phyloP scores from a whole-genome alignment of 2,797 vertebrate genomes.

The Dicrostonyx torquatus region DNA sequence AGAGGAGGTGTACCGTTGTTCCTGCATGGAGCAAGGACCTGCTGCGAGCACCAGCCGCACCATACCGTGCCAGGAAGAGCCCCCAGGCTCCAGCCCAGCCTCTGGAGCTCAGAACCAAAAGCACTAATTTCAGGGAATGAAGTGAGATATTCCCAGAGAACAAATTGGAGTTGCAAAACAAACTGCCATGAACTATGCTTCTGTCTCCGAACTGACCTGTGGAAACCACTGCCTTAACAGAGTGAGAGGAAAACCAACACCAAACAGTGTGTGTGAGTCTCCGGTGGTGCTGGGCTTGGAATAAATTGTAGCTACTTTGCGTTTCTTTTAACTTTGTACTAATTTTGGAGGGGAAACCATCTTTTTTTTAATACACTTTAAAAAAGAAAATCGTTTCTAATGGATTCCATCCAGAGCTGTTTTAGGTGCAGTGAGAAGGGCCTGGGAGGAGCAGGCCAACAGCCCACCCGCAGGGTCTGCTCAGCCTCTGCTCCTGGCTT shows the following conservation, averaged over 20 bases:
- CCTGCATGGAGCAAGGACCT: slow-evolving; percentile 69
- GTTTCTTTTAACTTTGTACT: slow-evolving; percentile 89
- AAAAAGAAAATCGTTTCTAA: slow-evolving; percentile 72
- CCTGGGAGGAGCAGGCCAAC: slow-evolving; percentile 28
- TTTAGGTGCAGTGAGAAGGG: slow-evolving; percentile 52
- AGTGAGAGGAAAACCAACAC: slow-evolving; percentile 89
- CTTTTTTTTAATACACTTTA: slow-evolving; percentile 86
- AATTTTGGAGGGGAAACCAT: slow-evolving; percentile 83
- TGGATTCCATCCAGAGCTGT: slow-evolving; percentile 73
- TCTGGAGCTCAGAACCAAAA: slow-evolving; percentile 84
- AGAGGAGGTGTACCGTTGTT: slow-evolving; percentile 72
- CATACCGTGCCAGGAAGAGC: slow-evolving; percentile 84
- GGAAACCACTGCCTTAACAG: slow-evolving; percentile 92
- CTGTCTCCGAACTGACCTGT: slow-evolving; percentile 88
- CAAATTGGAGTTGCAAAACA: slow-evolving; percentile 81
- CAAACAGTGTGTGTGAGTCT: slow-evolving; percentile 88
- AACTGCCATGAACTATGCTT: slow-evolving; percentile 87
- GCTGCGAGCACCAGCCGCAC: slow-evolving; percentile 80
- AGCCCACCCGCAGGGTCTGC: slow-evolving; percentile 31
- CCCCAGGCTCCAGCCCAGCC: slow-evolving; percentile 71
- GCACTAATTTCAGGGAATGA: slow-evolving; percentile 82
- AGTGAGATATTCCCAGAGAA: slow-evolving; percentile 73
- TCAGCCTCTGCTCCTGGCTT: neutral
- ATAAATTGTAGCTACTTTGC: slow-evolving; percentile 86
- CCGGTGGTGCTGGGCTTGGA: slow-evolving; percentile 88